Evolutionary conservation across 2,113 vertebrate genomes (phyloP).

Genomic region (Oncorhynchus kisutch): DNA sequence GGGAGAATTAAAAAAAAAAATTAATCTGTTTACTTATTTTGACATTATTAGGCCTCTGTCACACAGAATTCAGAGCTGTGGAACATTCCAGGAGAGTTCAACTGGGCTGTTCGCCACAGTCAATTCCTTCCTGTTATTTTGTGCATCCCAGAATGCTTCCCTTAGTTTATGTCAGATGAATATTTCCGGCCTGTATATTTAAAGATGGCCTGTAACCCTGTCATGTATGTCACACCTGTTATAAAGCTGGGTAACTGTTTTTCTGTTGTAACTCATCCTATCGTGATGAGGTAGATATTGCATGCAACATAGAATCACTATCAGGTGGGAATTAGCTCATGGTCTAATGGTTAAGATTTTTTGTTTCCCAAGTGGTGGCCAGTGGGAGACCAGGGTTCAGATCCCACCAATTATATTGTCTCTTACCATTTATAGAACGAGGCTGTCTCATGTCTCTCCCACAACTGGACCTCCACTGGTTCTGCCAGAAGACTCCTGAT

Average conservation of each 20-base stretch:
- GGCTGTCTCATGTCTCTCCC: slow-evolving; percentile 75
- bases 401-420: slow-evolving; percentile 16
- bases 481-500: slow-evolving; percentile 88
- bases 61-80: neutral
- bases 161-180: neutral
- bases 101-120: neutral
- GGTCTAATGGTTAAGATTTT: neutral
- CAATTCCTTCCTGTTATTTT: neutral
- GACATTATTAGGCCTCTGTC: too few relatives aligned
- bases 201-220: neutral
- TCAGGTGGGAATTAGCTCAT: neutral
- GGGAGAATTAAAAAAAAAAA: too few relatives aligned
- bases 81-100: neutral
- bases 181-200: neutral
- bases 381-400: too few relatives aligned
- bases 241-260: neutral
- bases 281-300: too few relatives aligned
- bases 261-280: neutral
- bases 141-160: neutral
- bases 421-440: slow-evolving; percentile 80
- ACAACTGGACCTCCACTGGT: slow-evolving; percentile 75
- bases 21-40: too few relatives aligned
- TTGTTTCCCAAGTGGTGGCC: neutral
- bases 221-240: neutral
- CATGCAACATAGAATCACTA: too few relatives aligned